Conservation (phyloP, 1,140 invertebrate species). For the Pinna nobilis region DNA sequence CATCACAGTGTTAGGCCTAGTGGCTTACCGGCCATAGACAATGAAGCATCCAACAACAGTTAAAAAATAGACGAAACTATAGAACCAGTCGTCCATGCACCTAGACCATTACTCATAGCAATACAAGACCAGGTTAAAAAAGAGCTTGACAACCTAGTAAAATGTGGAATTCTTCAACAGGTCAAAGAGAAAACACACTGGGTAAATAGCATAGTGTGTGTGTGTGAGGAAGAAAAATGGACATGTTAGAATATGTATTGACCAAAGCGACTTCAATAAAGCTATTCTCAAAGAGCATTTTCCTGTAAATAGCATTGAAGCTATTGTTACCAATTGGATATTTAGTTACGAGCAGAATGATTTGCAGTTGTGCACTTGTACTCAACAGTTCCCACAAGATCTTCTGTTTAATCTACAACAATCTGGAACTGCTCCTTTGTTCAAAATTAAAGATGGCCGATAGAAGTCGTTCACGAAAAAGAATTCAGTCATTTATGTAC, state of each 20-base stretch:
- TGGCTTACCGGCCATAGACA: too few relatives aligned
- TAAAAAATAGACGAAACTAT: constrained; percentile 48
- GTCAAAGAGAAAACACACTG: constrained; percentile 73
- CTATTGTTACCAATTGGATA: constrained; percentile 33
- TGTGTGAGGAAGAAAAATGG: constrained; percentile 71
- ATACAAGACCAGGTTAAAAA: constrained; percentile 40
- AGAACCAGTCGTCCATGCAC: constrained; percentile 50
- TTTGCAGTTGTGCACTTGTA: too few relatives aligned
- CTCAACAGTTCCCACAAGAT: too few relatives aligned
- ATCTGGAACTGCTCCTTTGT: too few relatives aligned
- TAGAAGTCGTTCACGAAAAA: too few relatives aligned
- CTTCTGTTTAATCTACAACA: too few relatives aligned
- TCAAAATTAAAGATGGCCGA: too few relatives aligned
- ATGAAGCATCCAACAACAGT: too few relatives aligned
- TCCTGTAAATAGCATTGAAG: constrained; percentile 44
- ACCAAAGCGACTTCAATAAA: constrained; percentile 76
- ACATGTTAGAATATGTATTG: constrained; percentile 75
- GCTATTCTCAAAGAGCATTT: constrained; percentile 67
- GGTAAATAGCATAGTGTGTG: constrained; percentile 72
- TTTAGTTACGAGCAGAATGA: too few relatives aligned
- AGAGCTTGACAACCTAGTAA: constrained; percentile 35
- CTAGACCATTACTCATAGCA: constrained; percentile 57
- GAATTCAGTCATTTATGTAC: too few relatives aligned
- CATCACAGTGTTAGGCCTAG: too few relatives aligned
- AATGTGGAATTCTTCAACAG: constrained; percentile 37